phyloP scores from a whole-genome alignment of 2,113 vertebrate genomes.

The Nerophis ophidion region DNA sequence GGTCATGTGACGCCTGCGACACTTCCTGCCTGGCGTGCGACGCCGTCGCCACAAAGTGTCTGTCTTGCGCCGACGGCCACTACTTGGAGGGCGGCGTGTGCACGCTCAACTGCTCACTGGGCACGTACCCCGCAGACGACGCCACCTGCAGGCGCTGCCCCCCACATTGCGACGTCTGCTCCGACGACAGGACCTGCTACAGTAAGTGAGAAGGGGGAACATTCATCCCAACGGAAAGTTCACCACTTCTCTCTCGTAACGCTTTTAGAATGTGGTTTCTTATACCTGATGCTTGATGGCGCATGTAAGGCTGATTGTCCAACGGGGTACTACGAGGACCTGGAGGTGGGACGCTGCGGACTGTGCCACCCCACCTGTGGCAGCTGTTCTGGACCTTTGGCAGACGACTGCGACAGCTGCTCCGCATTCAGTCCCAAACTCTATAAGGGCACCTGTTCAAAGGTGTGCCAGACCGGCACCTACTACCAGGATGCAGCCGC shows the following conservation, averaged over 20 bases:
- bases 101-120: constrained; percentile 65
- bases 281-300: constrained; percentile 74
- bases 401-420: constrained; percentile 75
- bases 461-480: constrained; percentile 66
- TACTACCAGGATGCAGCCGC: constrained; percentile 62
- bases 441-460: constrained; percentile 69
- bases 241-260: background rate
- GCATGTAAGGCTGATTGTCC: constrained; percentile 74
- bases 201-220: constrained; percentile 48
- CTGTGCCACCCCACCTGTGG: constrained; percentile 70
- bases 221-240: background rate
- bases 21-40: constrained; percentile 70
- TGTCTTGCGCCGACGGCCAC: constrained; percentile 66
- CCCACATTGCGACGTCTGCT: constrained; percentile 69
- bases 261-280: constrained; percentile 73
- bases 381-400: constrained; percentile 69
- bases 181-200: constrained; percentile 61
- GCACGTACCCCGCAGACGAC: constrained; percentile 60
- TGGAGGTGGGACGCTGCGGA: constrained; percentile 71
- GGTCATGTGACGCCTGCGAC: constrained; percentile 65
- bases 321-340: constrained; percentile 72
- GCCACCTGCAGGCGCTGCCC: constrained; percentile 68
- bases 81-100: constrained; percentile 66
- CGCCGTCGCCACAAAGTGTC: constrained; percentile 62
- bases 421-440: constrained; percentile 59